These are phyloP conservation scores for Eudemis profundana DNA, from an alignment of 2,888 invertebrate species.

Conservation along the genomic window DNA sequence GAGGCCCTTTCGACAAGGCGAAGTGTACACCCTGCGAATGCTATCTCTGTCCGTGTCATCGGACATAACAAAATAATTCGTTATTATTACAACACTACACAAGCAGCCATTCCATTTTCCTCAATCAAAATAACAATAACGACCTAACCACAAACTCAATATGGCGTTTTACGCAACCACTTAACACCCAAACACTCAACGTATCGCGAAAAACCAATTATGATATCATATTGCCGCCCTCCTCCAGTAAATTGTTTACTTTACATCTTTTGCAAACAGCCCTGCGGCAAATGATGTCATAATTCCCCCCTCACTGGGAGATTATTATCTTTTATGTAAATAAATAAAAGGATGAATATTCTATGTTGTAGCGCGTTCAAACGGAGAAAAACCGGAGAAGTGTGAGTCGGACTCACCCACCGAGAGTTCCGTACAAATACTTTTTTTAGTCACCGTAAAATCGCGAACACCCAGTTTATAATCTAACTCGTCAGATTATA, in stretches of 20 bases:
- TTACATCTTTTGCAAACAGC: slow-evolving; percentile 29
- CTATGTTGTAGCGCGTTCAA: slow-evolving; percentile 29
- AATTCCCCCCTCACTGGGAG: slow-evolving; percentile 46
- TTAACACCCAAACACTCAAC: not conserved
- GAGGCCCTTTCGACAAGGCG: too few species aligned
- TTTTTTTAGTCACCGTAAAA: too few species aligned
- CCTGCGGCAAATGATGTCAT: slow-evolving; percentile 57
- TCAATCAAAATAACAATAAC: not conserved
- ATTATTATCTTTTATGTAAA: slow-evolving; percentile 43
- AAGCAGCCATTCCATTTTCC: not conserved
- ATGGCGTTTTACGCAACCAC: not conserved
- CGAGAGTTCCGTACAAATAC: too few species aligned
- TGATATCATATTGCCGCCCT: slow-evolving; percentile 17
- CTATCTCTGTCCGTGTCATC: too few species aligned
- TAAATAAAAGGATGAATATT: slow-evolving; percentile 44
- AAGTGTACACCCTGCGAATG: too few species aligned
- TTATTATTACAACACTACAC: too few species aligned
- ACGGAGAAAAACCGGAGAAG: slow-evolving; percentile 28
- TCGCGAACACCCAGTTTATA: too few species aligned
- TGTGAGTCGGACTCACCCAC: too few species aligned
- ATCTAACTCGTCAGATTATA: too few species aligned
- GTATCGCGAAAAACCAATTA: slow-evolving; percentile 19
- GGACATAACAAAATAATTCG: too few species aligned
- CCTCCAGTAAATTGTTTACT: slow-evolving; percentile 36
- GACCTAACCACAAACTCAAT: slow-evolving; percentile 1